phyloP scores from a whole-genome alignment of 1,140 invertebrate genomes.

The Sitophilus oryzae region DNA sequence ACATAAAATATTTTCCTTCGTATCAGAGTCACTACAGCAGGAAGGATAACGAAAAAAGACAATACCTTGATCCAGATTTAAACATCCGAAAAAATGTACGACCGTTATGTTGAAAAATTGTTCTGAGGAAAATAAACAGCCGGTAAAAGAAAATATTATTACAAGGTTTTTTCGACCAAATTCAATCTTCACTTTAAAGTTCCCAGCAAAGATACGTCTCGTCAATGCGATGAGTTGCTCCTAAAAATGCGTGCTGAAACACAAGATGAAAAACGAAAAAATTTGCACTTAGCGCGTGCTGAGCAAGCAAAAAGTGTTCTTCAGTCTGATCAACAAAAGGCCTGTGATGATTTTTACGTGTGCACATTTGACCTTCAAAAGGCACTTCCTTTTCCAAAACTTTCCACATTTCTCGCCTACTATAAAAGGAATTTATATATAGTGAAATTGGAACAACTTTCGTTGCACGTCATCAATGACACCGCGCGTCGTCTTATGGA shows the following conservation, averaged over 20 bases:
- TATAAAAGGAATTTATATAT: constrained; percentile 22
- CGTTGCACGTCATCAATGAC: too few relatives aligned
- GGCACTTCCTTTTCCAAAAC: constrained; percentile 13
- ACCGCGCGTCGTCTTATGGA: too few relatives aligned
- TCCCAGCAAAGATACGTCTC: constrained; percentile 11
- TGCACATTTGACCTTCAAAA: constrained; percentile 19
- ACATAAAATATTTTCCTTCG: constrained; percentile 23
- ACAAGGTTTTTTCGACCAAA: constrained; percentile 9
- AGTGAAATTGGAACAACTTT: too few relatives aligned
- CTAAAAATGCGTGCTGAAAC: constrained; percentile 11
- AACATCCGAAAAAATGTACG: constrained; percentile 26
- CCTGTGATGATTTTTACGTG: not conserved
- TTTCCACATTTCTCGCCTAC: constrained; percentile 13
- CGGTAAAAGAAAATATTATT: too few relatives aligned
- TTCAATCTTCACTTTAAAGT: constrained; percentile 19
- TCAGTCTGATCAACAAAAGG: not conserved
- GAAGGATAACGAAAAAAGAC: constrained; percentile 11
- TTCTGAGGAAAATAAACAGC: constrained; percentile 4
- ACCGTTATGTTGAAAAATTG: constrained; percentile 23
- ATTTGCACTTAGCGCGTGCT: constrained; percentile 7
- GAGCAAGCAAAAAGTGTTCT: not conserved
- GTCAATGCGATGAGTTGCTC: constrained; percentile 5
- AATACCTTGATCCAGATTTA: constrained; percentile 19
- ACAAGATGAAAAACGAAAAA: constrained; percentile 21
- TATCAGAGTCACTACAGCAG: constrained; percentile 23